Conservation (phyloP, 2,888 invertebrate genomes). For the Mesodorylaimus sp. region DNA sequence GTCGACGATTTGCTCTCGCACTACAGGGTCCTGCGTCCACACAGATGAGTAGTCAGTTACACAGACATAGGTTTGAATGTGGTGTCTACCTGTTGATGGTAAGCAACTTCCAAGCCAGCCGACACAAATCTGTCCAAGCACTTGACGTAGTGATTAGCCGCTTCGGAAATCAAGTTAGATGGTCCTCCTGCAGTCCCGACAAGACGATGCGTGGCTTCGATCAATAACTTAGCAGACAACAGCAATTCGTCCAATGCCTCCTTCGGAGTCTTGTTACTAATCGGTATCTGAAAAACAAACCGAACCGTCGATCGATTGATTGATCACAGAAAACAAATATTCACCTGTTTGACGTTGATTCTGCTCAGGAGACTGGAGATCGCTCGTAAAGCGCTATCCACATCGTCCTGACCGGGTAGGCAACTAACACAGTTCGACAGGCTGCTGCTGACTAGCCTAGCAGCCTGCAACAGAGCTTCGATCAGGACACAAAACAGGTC, state of each 20-base stretch:
- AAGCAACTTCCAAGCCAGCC: constrained; percentile 65
- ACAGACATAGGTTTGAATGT: no score
- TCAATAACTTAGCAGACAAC: constrained; percentile 60
- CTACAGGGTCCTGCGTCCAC: constrained; percentile 45
- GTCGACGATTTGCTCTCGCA: constrained; percentile 60
- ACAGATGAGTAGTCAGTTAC: no score
- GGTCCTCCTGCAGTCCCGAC: constrained; percentile 51
- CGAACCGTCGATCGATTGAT: no score
- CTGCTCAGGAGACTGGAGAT: no score
- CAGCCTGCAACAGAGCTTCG: constrained; percentile 19
- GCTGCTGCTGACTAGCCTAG: constrained; percentile 38
- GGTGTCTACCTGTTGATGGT: constrained; percentile 46
- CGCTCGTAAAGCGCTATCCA: constrained; percentile 66
- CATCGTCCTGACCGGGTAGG: constrained; percentile 75
- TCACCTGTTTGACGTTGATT: no score
- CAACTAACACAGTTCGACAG: constrained; percentile 56
- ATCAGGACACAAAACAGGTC: not conserved
- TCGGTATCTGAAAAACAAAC: no score
- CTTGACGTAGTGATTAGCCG: constrained; percentile 53
- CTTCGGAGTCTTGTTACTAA: constrained; percentile 20
- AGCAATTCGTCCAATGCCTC: constrained; percentile 69
- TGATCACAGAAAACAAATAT: no score
- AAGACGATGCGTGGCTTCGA: constrained; percentile 61
- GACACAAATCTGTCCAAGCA: constrained; percentile 58
- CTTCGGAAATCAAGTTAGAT: constrained; percentile 48